Conservation (phyloP, 2,888 invertebrate genomes). For the Drosophila merina region DNA sequence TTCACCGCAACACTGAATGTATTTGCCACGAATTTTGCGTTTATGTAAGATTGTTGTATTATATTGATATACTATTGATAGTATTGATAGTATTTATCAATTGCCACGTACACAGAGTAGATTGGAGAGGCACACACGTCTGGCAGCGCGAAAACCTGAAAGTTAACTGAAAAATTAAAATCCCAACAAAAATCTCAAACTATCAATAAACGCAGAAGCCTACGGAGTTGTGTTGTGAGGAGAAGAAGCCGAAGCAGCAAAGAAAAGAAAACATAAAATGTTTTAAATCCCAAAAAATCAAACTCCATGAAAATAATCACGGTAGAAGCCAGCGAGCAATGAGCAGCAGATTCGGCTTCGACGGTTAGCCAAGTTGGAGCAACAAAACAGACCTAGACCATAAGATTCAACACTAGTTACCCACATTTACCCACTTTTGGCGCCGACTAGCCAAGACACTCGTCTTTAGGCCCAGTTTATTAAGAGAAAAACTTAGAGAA, state of each 20-base stretch:
- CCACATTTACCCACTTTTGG: constrained; percentile 76
- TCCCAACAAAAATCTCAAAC: constrained; percentile 59
- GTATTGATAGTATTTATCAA: constrained; percentile 6
- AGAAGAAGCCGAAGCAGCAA: constrained; percentile 47
- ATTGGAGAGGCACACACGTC: constrained; percentile 69
- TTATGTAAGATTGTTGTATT: constrained; percentile 9
- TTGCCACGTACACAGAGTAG: constrained; percentile 62
- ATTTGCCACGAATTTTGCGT: constrained; percentile 12
- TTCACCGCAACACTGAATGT: constrained; percentile 4
- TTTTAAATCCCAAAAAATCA: constrained; percentile 82
- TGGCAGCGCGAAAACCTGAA: constrained; percentile 82
- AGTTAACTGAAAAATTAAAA: constrained; percentile 82
- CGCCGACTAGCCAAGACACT: constrained; percentile 49
- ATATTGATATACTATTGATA: not conserved
- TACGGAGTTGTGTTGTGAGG: constrained; percentile 21
- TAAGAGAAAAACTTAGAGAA: not conserved
- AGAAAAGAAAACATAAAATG: constrained; percentile 65
- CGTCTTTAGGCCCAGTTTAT: constrained; percentile 47
- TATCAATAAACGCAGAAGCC: constrained; percentile 70
- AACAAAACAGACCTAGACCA: constrained; percentile 44
- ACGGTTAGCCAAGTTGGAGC: constrained; percentile 24
- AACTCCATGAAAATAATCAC: constrained; percentile 83
- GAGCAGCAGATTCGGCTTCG: constrained; percentile 12
- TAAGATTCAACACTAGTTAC: constrained; percentile 59
- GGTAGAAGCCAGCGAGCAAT: constrained; percentile 44